Base-by-base conservation (phyloP, 2,888 invertebrate genomes). In the Drosophila ezoana region DNA sequence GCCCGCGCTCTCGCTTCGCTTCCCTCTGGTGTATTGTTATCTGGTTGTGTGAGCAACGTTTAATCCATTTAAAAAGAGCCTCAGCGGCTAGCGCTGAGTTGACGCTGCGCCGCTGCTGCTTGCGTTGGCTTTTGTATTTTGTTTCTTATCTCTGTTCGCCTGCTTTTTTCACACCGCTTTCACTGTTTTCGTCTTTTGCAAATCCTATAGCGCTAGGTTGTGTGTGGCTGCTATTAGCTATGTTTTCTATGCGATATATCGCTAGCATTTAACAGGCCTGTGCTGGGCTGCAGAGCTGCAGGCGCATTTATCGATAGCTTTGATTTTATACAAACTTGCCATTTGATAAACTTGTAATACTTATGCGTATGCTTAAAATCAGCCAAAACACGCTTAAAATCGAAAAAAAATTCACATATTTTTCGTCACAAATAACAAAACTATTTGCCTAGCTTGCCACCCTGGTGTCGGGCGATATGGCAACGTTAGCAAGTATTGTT, bases 161-260 rank as follows among this genome's bases (percentile, higher is more conserved):
- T 69, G 58, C 58, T 38, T 54, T 60, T 76, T 76, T 71, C 47
- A 60, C 59, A 43, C 65, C 78, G 74, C 78, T 76, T 78, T 76
- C 76, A 74, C 74, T 76, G 78, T 77, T 76, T 76, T 76, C 77
- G 77, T 76, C 76, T 76, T 76, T 76, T 69, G 76, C 75, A 76
- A 75, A 72, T 76, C 76, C 60, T 63, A 76, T 41, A 74, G 67
- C 67, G 76, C 76, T 74, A 74, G 69, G 69, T 71, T 71, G 70
- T 68, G 70, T 69, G 71, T 60, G 72, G 66, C 56, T 56, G 45
- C 59, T 67, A 67, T 67, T 66, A 67, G 67, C 67, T 59, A 51
- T 67, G 59, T 67, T 67, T 67, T 66, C 66, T 67, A 69, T 61
- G 68, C 68, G 68, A 62, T 69, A 63, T 60, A 67, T 67, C 67